Base-by-base conservation (phyloP, 53 echinoderm and acorn worm species). In the Apostichopus leukothele region DNA sequence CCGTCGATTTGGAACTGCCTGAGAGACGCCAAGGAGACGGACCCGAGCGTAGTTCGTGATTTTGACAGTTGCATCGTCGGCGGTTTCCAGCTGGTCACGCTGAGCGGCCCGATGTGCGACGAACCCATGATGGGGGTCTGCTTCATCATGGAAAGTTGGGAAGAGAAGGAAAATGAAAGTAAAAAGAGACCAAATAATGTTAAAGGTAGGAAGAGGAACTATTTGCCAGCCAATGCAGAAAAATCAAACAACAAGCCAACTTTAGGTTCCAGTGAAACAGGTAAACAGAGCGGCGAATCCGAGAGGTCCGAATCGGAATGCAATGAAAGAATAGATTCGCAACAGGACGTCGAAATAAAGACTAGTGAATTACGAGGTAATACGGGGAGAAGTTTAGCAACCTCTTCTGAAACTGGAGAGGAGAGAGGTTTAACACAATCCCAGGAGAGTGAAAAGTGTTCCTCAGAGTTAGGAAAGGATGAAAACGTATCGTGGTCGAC, bases 71-170 rank as follows among this genome's bases (percentile, higher is more conserved):
- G 99, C 78, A 86, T 99, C 39, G 92, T 94, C 67, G 96, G 96
- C 74, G 99, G 99, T 5, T 99, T 99, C 88, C 99, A 99, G 89
- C 74, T 99, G 53, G 99, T 96, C 4, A 96, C 99, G 14, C 93
- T 99, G n/a, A 91, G 94, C 53, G 99, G 99, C 12, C 99, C 99
- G 50, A 89, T 96, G 27, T 96, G 94, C 76, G 99, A 96, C 53
- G 99, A 99, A 86, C 99, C 99, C 0, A 96, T 99, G 96, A 99
- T 96, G 96, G 99, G 99, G 0, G 94, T 99, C 59, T 96, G 99
- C 63, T 93, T 96, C 73, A 57, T 75, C 0, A 78, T 99, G 10
- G 96, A 96, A 60, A 90, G 88, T 39, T 99, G 99, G 99, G 91
- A 93, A 13, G 76, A 93, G 26, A 90, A 94, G 7, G 90, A 80